Conservation (phyloP, 2,113 vertebrate genomes). For the Arvicanthis niloticus region DNA sequence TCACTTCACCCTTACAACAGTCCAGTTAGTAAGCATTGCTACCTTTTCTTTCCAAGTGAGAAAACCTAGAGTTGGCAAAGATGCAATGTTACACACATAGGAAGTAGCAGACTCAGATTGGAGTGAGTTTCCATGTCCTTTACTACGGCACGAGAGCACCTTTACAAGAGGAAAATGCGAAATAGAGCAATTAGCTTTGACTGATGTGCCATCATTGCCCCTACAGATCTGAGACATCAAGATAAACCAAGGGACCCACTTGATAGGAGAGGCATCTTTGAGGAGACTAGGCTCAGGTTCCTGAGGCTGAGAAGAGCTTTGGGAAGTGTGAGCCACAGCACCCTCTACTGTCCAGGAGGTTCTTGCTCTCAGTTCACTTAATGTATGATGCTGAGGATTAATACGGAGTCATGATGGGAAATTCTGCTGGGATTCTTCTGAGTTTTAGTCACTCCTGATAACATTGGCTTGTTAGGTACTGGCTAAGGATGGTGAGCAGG, state of each 20-base stretch:
- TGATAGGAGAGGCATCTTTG: not conserved
- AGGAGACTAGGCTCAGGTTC: not conserved
- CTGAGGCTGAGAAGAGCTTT: not conserved
- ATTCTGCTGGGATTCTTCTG: not conserved
- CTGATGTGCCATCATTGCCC: not conserved
- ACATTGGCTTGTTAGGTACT: not conserved
- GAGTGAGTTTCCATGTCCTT: not conserved
- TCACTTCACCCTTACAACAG: not conserved
- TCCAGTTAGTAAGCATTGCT: not conserved
- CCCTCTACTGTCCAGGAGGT: constrained; percentile 38
- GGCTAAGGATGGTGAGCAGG: not conserved
- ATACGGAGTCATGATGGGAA: not conserved
- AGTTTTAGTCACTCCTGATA: not conserved
- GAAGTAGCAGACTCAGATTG: not conserved
- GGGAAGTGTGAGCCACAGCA: not conserved
- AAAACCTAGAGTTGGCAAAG: not conserved
- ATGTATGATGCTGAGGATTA: not conserved
- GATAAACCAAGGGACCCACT: not conserved
- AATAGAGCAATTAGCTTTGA: not conserved
- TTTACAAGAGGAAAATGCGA: constrained; percentile 6
- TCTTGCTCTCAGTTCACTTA: not conserved
- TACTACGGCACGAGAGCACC: not conserved
- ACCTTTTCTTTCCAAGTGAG: not conserved
- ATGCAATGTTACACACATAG: not conserved
- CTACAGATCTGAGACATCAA: not conserved